Conservation (phyloP, 2,888 invertebrate species). For the Chrysotoxum bicinctum region DNA sequence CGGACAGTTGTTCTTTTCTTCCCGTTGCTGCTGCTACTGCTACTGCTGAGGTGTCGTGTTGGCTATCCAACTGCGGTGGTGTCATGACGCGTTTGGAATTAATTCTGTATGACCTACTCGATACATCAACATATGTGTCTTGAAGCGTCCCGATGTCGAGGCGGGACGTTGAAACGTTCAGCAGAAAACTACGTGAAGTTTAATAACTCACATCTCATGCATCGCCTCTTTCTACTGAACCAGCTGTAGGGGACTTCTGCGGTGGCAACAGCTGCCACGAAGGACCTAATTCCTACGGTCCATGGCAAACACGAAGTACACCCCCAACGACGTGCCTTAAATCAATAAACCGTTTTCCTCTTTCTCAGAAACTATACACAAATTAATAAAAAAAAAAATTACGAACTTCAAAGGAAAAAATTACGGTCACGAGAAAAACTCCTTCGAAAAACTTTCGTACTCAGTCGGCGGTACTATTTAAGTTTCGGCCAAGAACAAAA, state of each 20-base stretch:
- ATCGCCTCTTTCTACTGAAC: background rate
- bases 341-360: constrained; percentile 58
- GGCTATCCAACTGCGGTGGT: constrained; percentile 52
- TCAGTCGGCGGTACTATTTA: constrained; percentile 20
- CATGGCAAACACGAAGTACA: constrained; percentile 42
- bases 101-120: constrained; percentile 51
- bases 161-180: constrained; percentile 18
- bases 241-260: background rate
- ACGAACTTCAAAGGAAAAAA: constrained; percentile 21
- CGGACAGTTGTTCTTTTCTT: constrained; percentile 38
- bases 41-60: constrained; percentile 61
- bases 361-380: background rate
- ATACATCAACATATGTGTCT: constrained; percentile 56
- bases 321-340: constrained; percentile 32
- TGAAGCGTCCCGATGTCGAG: constrained; percentile 44
- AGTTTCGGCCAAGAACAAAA: constrained; percentile 68
- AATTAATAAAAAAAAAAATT: background rate
- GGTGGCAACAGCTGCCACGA: constrained; percentile 47
- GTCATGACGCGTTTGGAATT: constrained; percentile 67
- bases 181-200: background rate
- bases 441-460: constrained; percentile 22
- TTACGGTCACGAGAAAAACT: constrained; percentile 25
- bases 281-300: constrained; percentile 55
- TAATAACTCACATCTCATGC: constrained; percentile 33
- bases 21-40: constrained; percentile 66